Percentiles rank a stretch among this genome's conserved stretches.
Evolutionary conservation across 2,113 vertebrate genomes (phyloP).

Genomic region (Bubalus kerabau): DNA sequence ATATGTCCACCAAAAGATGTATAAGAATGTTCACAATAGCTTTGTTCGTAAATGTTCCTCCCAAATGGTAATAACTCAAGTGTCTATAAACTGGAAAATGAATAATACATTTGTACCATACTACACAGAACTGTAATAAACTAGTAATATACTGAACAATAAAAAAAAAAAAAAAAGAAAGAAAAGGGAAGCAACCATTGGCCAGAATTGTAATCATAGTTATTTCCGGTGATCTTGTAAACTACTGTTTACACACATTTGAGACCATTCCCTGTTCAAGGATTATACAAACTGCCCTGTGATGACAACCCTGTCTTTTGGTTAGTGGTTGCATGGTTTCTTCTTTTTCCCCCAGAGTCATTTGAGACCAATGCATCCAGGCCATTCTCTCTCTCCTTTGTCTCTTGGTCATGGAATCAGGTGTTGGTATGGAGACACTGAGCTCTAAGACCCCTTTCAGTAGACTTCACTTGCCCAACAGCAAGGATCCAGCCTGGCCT

Average conservation of each 20-base stretch:
- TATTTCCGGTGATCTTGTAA: not conserved
- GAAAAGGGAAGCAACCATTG: not conserved
- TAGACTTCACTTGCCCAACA: not conserved
- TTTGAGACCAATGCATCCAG: not conserved
- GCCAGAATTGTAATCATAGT: not conserved
- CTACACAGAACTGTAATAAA: no score
- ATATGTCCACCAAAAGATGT: no score
- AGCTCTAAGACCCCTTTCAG: not conserved
- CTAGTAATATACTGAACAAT: no score
- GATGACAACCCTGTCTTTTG: not conserved
- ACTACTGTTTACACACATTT: not conserved
- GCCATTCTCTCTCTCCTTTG: not conserved
- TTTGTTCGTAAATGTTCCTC: no score
- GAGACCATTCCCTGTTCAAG: not conserved
- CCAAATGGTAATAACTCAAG: no score
- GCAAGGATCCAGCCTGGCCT: not conserved
- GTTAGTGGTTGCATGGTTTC: rapidly evolving
- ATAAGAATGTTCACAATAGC: no score
- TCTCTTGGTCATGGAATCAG: not conserved
- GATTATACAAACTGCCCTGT: not conserved
- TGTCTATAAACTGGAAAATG: no score
- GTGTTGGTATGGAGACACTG: no score
- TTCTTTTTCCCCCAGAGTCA: not conserved
- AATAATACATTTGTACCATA: no score
- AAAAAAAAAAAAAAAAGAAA: not conserved